phyloP scores from a whole-genome alignment of 2,797 vertebrate species.

The Typhlichthys subterraneus region DNA sequence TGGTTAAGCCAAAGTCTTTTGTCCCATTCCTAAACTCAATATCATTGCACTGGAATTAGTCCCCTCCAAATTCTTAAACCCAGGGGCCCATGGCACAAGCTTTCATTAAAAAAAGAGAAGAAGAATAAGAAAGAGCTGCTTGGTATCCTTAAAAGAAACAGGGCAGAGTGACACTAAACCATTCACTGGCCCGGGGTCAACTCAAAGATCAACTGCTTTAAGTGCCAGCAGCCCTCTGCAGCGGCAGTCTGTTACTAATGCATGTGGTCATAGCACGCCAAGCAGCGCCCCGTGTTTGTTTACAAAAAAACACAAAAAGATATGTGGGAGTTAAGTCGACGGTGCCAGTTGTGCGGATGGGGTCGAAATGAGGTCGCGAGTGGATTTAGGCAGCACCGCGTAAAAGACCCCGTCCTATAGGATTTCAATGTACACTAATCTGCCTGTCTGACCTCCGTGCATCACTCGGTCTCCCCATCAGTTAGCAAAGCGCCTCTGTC shows the following conservation, averaged over 20 bases:
- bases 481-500: slow-evolving; percentile 70
- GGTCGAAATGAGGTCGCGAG: slow-evolving; percentile 61
- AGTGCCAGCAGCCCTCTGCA: not conserved
- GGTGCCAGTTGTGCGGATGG: slow-evolving; percentile 32
- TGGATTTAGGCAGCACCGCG: slow-evolving; percentile 68
- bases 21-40: slow-evolving; percentile 3
- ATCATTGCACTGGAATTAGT: slow-evolving; percentile 8
- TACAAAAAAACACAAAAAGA: slow-evolving; percentile 39
- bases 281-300: slow-evolving; percentile 36
- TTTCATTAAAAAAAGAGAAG: slow-evolving; percentile 50
- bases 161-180: slow-evolving; percentile 42
- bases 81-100: slow-evolving; percentile 20
- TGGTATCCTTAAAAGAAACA: slow-evolving; percentile 41
- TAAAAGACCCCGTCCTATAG: slow-evolving; percentile 67
- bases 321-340: slow-evolving; percentile 33
- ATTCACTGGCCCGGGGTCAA: slow-evolving; percentile 21
- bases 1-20: too few relatives aligned
- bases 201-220: slow-evolving; percentile 17
- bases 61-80: slow-evolving; percentile 30
- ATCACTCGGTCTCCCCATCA: slow-evolving; percentile 23
- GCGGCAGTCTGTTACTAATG: slow-evolving; percentile 2
- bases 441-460: slow-evolving; percentile 58
- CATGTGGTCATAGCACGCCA: not conserved
- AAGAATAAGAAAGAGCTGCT: slow-evolving; percentile 11
- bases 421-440: slow-evolving; percentile 73